Base-by-base conservation (phyloP, 1,140 invertebrate species). In the Drosophila ogumai region DNA sequence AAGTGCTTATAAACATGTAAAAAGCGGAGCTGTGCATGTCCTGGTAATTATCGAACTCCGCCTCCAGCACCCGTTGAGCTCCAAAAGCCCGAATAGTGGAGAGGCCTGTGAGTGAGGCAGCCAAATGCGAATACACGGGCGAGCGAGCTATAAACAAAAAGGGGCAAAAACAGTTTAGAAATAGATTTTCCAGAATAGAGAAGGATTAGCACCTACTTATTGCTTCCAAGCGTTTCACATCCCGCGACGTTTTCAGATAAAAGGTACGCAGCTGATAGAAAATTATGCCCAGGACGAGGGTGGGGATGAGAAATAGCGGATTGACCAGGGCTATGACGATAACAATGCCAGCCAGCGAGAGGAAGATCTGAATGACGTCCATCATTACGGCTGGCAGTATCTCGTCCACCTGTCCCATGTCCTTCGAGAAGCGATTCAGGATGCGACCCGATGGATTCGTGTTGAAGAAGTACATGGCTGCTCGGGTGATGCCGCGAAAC, bases 101-200 rank as follows among this genome's bases (percentile, higher is more conserved):
- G 6, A 99, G 93, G 6, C 98, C 98, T 92, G 97, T 96, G 6
- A 99, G 93, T 0, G 98, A 96, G 12, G 97, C 96, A 91, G 96
- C 98, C 59, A 99, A 93, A 90, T 99, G 97, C 10, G 96, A 96
- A 93, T 97, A 97, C 17, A 98, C 95, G 0, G 97, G 97, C 93
- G 95, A 96, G 52, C 96, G 94, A 60, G 95, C 96, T 96, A 86
- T 15, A 6, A 54, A 49, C n/a, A 52, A 9, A 22, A 31, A 17
- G 8, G 8, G 6, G 22, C 22, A 0, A 67, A 54, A 40, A 46
- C 0, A 50, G 9, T 25, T 52, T 2, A 12, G 25, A 9, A 13
- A 17, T 32, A 32, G 6, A n/a, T 44, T 40, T 56, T 56, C 19
- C 1, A 56, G 17, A 19, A n/a, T 3, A 7, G 1, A 32, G 0